Percentiles rank a stretch among this genome's conserved stretches.
Evolutionary conservation across 2,113 vertebrate genomes (phyloP).

Genomic region (Myxocyprinus asiaticus): DNA sequence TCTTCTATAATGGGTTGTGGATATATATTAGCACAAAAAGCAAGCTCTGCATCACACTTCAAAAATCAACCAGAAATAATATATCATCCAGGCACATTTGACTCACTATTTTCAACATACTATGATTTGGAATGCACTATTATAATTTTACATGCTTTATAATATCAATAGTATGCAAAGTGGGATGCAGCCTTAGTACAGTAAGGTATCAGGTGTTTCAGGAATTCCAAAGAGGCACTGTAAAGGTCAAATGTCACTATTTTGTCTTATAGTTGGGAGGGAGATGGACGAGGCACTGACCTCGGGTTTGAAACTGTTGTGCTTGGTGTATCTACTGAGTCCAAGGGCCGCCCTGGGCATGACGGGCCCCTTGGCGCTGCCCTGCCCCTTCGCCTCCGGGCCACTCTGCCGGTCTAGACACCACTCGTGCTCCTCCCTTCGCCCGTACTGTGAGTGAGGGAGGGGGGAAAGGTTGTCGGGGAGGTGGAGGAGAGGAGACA

Average conservation of each 20-base stretch:
- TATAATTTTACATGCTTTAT: too few species aligned
- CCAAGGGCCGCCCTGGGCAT: constrained; percentile 85
- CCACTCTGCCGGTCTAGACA: constrained; percentile 85
- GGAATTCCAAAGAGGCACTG: too few species aligned
- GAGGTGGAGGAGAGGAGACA: constrained; percentile 42
- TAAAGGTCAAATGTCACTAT: too few species aligned
- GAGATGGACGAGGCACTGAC: constrained; percentile 82
- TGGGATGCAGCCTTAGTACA: too few species aligned
- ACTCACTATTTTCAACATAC: too few species aligned
- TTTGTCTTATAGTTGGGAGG: constrained; percentile 45
- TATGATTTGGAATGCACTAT: too few species aligned
- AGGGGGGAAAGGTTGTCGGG: constrained; percentile 13
- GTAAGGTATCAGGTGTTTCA: too few species aligned
- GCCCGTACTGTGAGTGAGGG: constrained; percentile 89
- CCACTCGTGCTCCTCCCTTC: constrained; percentile 96
- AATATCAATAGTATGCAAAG: too few species aligned
- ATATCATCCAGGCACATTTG: too few species aligned
- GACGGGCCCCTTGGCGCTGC: constrained; percentile 71
- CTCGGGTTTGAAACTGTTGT: constrained; percentile 90
- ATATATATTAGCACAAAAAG: too few species aligned
- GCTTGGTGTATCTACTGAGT: constrained; percentile 86
- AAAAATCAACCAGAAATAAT: neutral
- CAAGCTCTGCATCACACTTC: too few species aligned
- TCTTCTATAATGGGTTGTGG: too few species aligned
- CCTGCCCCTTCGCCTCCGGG: constrained; percentile 74